Evolutionary conservation across 2,113 vertebrate genomes (phyloP), one percentile per base, ranked within the genome.

Genomic region (Aegypius monachus): DNA sequence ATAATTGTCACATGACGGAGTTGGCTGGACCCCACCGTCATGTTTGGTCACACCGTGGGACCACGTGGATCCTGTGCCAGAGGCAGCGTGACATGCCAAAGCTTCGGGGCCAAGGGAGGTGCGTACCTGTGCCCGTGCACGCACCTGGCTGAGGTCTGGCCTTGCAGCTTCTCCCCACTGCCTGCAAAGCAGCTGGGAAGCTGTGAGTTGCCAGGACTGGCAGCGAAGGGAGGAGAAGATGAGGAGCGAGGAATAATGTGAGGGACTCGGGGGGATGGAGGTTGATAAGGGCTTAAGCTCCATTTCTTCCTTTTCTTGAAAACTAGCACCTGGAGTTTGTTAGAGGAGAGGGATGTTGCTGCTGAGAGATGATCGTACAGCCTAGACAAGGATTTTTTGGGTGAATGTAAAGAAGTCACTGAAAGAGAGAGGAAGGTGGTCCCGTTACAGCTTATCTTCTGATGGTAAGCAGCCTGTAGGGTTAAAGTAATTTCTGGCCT

Each of bases 121-220:
- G 27, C 0, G 0, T 11, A n/a, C 25, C 1, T 2, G 5, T 8
- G 8, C 6, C 48, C 0, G 0, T 45, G 16, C 22, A 7, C 22
- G 13, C 9, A 0, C 32, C 18, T 22, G 59, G 21, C 52, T 29
- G 5, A 19, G 34, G 3, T 61, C 20, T 21, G 66, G 18, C 32
- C 88, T 82, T 88, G 73, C n/a, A 61, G 56, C 47, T 56, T 72
- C 81, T 85, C 23, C 31, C 11, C 38, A 22, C 4, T 74, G 16
- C 32, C 47, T 42, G 29, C 26, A 75, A 77, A 92, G 56, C 66
- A 61, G 10, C 18, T 65, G 43, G 48, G 52, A 50, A 81, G 7
- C 0, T 0, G 1, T 38, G 23, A 92, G 27, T 4, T 85, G 38
- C 31, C n/a, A 75, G 48, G 25, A n/a, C 34, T 40, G 43, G 4